Evolutionary conservation across 2,888 invertebrate genomes (phyloP).

Genomic region (Nymphalis urticae): DNA sequence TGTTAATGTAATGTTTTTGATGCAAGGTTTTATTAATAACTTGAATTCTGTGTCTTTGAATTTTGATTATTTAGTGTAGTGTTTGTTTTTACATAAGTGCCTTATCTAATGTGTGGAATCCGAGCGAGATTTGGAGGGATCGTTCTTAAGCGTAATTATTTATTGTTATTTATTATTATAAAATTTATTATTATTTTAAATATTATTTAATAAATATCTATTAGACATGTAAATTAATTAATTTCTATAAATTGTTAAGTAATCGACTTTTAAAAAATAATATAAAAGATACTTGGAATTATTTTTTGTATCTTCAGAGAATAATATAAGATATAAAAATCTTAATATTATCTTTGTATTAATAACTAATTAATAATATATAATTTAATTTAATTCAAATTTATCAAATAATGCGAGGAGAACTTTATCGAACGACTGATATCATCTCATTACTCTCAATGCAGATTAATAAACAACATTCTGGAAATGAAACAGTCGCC

Average conservation of each 20-base stretch:
- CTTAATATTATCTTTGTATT: too few species aligned
- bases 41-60: slow-evolving; percentile 20
- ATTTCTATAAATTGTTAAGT: too few species aligned
- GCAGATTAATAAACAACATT: not conserved
- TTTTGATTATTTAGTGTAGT: slow-evolving; percentile 18
- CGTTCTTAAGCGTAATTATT: slow-evolving; percentile 53
- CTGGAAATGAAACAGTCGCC: slow-evolving; percentile 20
- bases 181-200: not conserved
- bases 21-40: slow-evolving; percentile 19
- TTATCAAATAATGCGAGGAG: too few species aligned
- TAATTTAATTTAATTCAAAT: too few species aligned
- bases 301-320: too few species aligned
- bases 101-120: slow-evolving; percentile 55
- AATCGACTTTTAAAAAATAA: too few species aligned
- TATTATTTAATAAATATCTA: not conserved
- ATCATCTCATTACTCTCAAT: not conserved
- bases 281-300: not conserved
- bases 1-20: not conserved
- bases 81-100: slow-evolving; percentile 24
- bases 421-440: too few species aligned
- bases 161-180: not conserved
- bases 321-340: too few species aligned
- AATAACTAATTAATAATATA: too few species aligned
- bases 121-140: slow-evolving; percentile 42
- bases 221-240: too few species aligned